A percentile compares a stretch with the other conserved stretches of the same genome.
These are phyloP conservation scores for Zophobas atratus DNA, from an alignment of 1,140 invertebrate species.

Conservation along the genomic window DNA sequence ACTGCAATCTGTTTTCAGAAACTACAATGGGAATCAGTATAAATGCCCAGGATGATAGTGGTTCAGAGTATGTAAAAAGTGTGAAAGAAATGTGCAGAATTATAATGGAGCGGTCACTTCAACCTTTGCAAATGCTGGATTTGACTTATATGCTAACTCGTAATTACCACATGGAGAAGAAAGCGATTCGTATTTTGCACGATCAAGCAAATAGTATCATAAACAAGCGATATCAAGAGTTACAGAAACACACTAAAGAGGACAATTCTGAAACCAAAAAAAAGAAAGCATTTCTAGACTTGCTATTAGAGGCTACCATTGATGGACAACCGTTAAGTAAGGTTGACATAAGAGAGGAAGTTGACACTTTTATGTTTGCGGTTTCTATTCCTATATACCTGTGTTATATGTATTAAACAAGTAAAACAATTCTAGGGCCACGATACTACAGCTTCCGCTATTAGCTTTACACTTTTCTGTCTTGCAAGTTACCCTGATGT, in stretches of 20 bases:
- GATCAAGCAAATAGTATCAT: slow-evolving; percentile 77
- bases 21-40: slow-evolving; percentile 82
- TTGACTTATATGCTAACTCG: slow-evolving; percentile 56
- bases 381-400: slow-evolving; percentile 64
- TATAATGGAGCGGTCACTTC: slow-evolving; percentile 65
- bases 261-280: slow-evolving; percentile 68
- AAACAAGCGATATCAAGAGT: slow-evolving; percentile 64
- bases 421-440: neutral
- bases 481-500: slow-evolving; percentile 73
- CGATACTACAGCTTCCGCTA: slow-evolving; percentile 13
- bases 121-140: slow-evolving; percentile 60
- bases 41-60: slow-evolving; percentile 77
- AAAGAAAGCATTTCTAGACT: slow-evolving; percentile 81
- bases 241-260: slow-evolving; percentile 36
- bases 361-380: slow-evolving; percentile 89
- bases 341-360: slow-evolving; percentile 63
- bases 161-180: slow-evolving; percentile 65
- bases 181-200: slow-evolving; percentile 77
- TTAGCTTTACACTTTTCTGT: slow-evolving; percentile 71
- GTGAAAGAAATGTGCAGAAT: slow-evolving; percentile 74
- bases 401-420: neutral
- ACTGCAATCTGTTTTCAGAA: slow-evolving; percentile 71
- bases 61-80: slow-evolving; percentile 82
- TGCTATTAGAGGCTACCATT: slow-evolving; percentile 76
- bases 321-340: slow-evolving; percentile 73